Conservation (phyloP, 2,797 vertebrate genomes). For the Trichosurus vulpecula region DNA sequence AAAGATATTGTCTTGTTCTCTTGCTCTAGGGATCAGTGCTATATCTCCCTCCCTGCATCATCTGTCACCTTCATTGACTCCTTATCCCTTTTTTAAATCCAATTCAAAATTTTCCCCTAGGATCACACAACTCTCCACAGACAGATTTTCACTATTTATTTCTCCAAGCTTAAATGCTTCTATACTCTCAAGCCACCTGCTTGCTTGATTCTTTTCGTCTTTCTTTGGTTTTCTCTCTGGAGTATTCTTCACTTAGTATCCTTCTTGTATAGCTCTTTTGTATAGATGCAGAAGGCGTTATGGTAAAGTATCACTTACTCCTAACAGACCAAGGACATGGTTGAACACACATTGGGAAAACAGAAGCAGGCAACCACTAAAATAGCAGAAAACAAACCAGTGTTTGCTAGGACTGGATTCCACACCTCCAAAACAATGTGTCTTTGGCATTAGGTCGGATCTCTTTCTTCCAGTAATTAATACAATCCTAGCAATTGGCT, state of each 20-base stretch:
- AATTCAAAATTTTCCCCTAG: slow-evolving; percentile 13
- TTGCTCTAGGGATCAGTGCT: slow-evolving; percentile 35
- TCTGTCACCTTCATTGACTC: not conserved
- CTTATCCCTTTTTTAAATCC: not conserved
- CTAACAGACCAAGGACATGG: not conserved
- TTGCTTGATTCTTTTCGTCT: not conserved
- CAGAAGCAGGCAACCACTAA: not conserved
- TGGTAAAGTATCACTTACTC: not conserved
- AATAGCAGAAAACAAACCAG: not conserved
- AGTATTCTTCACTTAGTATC: slow-evolving; percentile 8
- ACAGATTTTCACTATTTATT: not conserved
- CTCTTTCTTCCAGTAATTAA: not conserved
- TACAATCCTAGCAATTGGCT: not conserved
- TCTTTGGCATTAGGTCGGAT: not conserved
- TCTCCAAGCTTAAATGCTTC: slow-evolving; percentile 21
- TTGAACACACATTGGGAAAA: not conserved
- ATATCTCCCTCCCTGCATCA: not conserved
- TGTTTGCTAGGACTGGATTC: not conserved
- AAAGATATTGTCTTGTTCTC: slow-evolving; percentile 60
- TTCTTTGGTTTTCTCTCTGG: not conserved
- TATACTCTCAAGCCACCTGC: not conserved
- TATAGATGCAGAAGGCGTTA: not conserved
- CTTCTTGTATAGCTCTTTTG: not conserved
- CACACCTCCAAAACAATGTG: not conserved
- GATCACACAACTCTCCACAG: slow-evolving; percentile 1